These are phyloP conservation scores for Anastrepha ludens DNA, from an alignment of 1,140 invertebrate genomes.

Conservation along the genomic window DNA sequence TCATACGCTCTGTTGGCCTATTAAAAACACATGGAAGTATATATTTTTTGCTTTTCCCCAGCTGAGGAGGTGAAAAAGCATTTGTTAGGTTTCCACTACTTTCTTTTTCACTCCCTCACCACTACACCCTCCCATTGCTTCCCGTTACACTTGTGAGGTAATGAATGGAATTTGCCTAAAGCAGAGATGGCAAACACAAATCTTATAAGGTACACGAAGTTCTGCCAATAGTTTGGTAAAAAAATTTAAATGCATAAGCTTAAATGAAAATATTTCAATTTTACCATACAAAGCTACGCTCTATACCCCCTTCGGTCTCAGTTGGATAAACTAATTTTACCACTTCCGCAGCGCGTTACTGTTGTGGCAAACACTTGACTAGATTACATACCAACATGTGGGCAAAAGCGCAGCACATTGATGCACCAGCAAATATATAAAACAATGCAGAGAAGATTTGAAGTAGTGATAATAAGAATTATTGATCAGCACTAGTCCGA, in stretches of 20 bases:
- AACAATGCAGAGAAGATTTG: no score
- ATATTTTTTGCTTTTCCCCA: not conserved
- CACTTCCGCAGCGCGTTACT: not conserved
- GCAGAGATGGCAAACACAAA: no score
- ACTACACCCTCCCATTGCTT: no score
- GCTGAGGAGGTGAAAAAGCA: not conserved
- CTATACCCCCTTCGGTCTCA: no score
- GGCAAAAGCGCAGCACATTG: no score
- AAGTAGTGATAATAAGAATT: no score
- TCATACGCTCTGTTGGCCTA: not conserved
- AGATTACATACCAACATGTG: conserved; percentile 8
- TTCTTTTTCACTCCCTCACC: not conserved
- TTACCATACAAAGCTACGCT: no score
- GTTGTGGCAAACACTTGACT: conserved; percentile 1
- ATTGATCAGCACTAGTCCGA: no score
- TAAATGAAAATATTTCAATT: no score
- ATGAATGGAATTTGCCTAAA: not conserved
- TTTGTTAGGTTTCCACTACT: not conserved
- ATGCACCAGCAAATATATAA: no score
- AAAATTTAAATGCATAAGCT: not conserved
- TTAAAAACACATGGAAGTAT: not conserved
- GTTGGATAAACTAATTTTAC: not conserved
- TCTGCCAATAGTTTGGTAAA: not conserved
- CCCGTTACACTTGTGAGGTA: not conserved
- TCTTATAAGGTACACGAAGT: no score